A percentile compares a stretch with the other conserved stretches of the same genome.
Evolutionary conservation across 2,797 vertebrate species (phyloP).

Genomic region (Notamacropus eugenii): DNA sequence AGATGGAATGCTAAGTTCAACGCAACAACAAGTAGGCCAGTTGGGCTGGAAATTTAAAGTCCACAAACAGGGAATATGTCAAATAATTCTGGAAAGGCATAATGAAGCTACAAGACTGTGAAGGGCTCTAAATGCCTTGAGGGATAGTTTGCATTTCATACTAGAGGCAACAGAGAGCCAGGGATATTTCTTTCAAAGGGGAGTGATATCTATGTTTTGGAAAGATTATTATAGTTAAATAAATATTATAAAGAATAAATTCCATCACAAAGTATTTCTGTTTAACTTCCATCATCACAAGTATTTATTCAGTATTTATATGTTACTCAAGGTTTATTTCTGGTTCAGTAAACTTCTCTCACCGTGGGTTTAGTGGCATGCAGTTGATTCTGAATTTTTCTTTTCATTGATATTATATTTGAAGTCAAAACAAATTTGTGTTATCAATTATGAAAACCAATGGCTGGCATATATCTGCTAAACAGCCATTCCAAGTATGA

Average conservation of each 20-base stretch:
- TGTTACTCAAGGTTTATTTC: not conserved
- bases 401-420: slow-evolving; percentile 21
- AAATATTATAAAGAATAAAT: not conserved
- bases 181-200: not conserved
- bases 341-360: not conserved
- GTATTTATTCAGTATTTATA: not conserved
- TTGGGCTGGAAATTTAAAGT: not conserved
- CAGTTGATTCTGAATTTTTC: not conserved
- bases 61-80: not conserved
- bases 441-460: slow-evolving; percentile 29
- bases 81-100: not conserved
- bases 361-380: not conserved
- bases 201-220: not conserved
- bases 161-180: not conserved
- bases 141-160: not conserved
- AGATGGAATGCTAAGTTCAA: not conserved
- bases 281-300: not conserved
- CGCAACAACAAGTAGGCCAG: not conserved
- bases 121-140: not conserved
- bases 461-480: not conserved
- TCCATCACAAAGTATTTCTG: not conserved
- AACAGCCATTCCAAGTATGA: not conserved
- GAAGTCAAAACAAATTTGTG: not conserved
- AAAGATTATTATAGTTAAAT: not conserved
- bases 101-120: not conserved